Conservation (phyloP, 2,797 vertebrate genomes). For the Hippocampus kuda region DNA sequence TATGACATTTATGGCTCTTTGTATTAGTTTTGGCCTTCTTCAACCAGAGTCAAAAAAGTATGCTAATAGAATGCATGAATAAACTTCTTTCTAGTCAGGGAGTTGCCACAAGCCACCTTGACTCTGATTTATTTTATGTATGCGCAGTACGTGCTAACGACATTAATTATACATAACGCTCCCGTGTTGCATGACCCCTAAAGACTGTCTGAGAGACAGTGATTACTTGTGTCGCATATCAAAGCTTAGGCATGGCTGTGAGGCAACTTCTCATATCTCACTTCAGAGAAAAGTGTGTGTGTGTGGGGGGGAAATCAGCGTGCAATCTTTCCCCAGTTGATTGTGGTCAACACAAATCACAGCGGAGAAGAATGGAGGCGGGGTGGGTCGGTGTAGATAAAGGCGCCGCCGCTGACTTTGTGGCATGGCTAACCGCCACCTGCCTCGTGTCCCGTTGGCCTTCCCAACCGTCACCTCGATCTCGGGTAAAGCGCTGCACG, state of each 20-base stretch:
- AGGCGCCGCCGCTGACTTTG: conserved; percentile 9
- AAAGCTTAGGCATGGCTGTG: conserved; percentile 54
- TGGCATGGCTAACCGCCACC: conserved; percentile 34
- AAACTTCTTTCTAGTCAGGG: neutral
- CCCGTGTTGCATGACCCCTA: conserved; percentile 28
- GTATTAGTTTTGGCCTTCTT: no score
- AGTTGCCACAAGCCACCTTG: neutral
- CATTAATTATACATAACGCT: conserved; percentile 7
- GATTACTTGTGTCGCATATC: conserved; percentile 54
- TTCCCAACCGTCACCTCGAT: conserved; percentile 43
- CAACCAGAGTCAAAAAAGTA: neutral
- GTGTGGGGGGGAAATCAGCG: conserved; percentile 27
- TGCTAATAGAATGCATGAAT: neutral
- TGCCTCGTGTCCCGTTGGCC: conserved; percentile 48
- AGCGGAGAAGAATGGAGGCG: conserved; percentile 20
- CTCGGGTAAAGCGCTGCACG: conserved; percentile 34
- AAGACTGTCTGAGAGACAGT: conserved; percentile 12
- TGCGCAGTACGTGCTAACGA: neutral
- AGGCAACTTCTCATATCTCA: conserved; percentile 46
- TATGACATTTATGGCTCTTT: no score
- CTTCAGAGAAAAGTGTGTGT: conserved; percentile 48
- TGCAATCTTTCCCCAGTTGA: conserved; percentile 45
- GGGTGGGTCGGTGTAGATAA: conserved; percentile 37
- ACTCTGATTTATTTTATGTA: neutral
- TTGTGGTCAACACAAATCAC: conserved; percentile 57